Evolutionary conservation across 2,797 vertebrate species (phyloP), one percentile per base, ranked within the genome.

Genomic region (Nasua narica): DNA sequence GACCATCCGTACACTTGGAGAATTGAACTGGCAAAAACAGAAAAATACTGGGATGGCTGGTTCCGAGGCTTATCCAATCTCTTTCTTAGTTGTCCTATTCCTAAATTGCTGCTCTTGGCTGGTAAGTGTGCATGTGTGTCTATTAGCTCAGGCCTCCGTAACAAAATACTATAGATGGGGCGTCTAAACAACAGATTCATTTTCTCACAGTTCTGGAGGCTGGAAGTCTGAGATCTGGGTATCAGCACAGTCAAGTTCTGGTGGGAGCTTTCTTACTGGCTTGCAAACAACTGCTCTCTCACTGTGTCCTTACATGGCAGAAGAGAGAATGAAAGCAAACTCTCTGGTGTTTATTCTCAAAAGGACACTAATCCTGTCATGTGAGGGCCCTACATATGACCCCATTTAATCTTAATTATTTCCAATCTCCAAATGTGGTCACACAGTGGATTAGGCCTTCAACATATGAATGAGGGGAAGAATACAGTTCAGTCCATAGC

Each of bases 41-140:
- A 99, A 83, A 99, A 99, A 97, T 99, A 99, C 97, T 99, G 99
- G 99, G 99, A 99, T 3, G 99, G 99, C 97, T 99, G 99, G 99
- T 99, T 99, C 98, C 98, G 99, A 97, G 99, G 99, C 52, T 99
- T 99, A 78, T 99, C 99, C 46, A 99, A 99, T 92, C 99, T 99
- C 92, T 99, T 99, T 97, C 99, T 99, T 78, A 99, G 99, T 98
- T 99, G 99, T 93, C 97, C 99, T 7, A 99, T 99, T 93, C 99
- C 99, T 96, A 99, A 99, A 97, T 98, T 99, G 79, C 98, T 99
- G 46, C 99, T 99, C 91, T 99, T 99, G 70, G 99, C 99, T 98
- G 99, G 99, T 99, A 98, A 4, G 98, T 97, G n/a, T 27, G 13
- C 87, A 52, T 54, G 9, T 74, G 29, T 83, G 43, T 89, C 32